These are phyloP conservation scores for Ichneumoninae sp. DNA, from an alignment of 2,888 invertebrate genomes.

Conservation along the genomic window DNA sequence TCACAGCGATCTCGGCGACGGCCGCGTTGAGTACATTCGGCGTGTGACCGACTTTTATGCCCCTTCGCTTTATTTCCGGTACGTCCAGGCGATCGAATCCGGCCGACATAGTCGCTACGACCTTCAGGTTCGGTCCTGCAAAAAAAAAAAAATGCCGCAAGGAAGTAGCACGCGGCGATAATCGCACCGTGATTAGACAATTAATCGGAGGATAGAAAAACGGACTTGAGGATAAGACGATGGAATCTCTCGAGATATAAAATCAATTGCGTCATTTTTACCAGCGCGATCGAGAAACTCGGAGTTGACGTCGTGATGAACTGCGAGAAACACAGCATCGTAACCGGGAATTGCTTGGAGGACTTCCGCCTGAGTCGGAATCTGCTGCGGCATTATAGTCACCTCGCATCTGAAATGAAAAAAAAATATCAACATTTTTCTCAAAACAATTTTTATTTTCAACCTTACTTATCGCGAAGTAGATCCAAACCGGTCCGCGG, in stretches of 20 bases:
- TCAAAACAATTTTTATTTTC: background rate
- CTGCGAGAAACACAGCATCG: constrained; percentile 77
- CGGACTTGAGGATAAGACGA: background rate
- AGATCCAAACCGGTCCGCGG: constrained; percentile 84
- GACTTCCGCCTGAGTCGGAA: constrained; percentile 72
- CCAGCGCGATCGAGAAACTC: constrained; percentile 89
- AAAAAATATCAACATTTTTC: background rate
- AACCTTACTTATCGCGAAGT: constrained; percentile 81
- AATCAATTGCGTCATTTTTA: constrained; percentile 74
- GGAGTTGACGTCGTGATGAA: constrained; percentile 81
- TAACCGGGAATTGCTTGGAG: constrained; percentile 76
- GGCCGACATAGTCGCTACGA: constrained; percentile 93
- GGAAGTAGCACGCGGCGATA: background rate
- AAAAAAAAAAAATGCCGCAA: constrained; percentile 56
- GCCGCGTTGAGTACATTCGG: constrained; percentile 91
- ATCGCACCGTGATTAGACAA: background rate
- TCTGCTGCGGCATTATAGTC: constrained; percentile 74
- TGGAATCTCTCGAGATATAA: background rate
- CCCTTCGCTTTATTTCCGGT: constrained; percentile 88
- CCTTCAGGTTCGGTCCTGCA: constrained; percentile 89
- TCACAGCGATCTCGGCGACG: constrained; percentile 93
- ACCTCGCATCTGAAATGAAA: constrained; percentile 75
- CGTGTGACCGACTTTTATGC: constrained; percentile 92
- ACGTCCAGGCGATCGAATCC: constrained; percentile 94
- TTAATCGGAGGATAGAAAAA: constrained; percentile 3